Conservation (phyloP, 1,140 invertebrate species). For the Chrysoperla carnea region DNA sequence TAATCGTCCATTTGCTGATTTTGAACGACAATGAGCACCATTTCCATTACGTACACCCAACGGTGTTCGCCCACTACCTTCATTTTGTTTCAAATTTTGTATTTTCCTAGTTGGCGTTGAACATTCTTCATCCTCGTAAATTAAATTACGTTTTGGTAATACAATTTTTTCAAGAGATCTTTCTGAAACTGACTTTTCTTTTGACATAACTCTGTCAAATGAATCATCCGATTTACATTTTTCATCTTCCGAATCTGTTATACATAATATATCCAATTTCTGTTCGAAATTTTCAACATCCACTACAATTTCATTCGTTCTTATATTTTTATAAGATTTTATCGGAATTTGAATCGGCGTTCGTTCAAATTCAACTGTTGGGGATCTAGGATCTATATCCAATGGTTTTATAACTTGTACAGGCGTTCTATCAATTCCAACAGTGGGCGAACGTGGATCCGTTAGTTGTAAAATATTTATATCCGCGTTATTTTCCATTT, state of each 20-base stretch:
- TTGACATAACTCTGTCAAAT: neutral
- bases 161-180: neutral
- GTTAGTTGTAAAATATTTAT: neutral
- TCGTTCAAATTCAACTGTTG: conserved; percentile 22
- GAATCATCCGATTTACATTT: neutral
- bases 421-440: conserved; percentile 18
- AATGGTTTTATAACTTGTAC: conserved; percentile 7
- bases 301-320: neutral
- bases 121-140: neutral
- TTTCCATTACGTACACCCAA: conserved; percentile 11
- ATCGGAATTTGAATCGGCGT: conserved; percentile 18
- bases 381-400: conserved; percentile 25
- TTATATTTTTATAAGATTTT: neutral
- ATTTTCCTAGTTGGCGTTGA: too few species aligned
- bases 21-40: neutral
- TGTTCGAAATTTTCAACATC: neutral
- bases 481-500: conserved; percentile 2
- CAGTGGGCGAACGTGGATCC: conserved; percentile 18
- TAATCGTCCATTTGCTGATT: conserved; percentile 5
- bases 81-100: neutral
- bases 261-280: too few species aligned
- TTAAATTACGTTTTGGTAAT: neutral
- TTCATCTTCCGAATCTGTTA: too few species aligned
- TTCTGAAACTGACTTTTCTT: neutral
- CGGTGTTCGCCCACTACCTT: conserved; percentile 10